Evolutionary conservation across 1,140 invertebrate species (phyloP).

Genomic region (Antheraea mylitta): DNA sequence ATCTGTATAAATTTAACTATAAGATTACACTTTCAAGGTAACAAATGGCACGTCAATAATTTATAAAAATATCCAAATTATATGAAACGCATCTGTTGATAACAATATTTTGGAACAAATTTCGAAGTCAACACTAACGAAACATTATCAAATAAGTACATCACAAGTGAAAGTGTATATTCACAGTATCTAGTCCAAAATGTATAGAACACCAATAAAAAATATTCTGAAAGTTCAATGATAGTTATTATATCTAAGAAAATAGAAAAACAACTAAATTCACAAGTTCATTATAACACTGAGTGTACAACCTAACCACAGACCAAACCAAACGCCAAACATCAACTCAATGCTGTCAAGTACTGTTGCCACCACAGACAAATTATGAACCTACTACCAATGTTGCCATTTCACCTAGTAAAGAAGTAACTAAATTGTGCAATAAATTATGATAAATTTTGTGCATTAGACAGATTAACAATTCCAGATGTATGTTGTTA

Average conservation of each 20-base stretch:
- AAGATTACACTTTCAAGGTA: neutral
- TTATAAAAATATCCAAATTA: neutral
- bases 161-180: neutral
- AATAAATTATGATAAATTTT: too few species aligned
- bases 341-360: conserved; percentile 31
- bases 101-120: conserved; percentile 59
- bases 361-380: neutral
- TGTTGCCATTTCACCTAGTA: neutral
- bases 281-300: neutral
- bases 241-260: neutral
- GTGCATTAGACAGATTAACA: neutral
- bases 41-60: neutral
- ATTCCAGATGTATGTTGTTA: neutral
- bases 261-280: neutral
- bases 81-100: conserved; percentile 38
- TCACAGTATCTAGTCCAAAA: neutral
- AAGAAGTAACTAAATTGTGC: neutral
- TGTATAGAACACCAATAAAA: neutral
- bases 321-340: conserved; percentile 29
- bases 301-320: neutral
- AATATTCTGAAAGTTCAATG: neutral
- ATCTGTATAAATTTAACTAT: neutral
- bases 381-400: too few species aligned
- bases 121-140: conserved; percentile 48
- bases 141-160: conserved; percentile 7